These are phyloP conservation scores for Holacanthus passer DNA, from an alignment of 2,113 vertebrate genomes.

Conservation along the genomic window DNA sequence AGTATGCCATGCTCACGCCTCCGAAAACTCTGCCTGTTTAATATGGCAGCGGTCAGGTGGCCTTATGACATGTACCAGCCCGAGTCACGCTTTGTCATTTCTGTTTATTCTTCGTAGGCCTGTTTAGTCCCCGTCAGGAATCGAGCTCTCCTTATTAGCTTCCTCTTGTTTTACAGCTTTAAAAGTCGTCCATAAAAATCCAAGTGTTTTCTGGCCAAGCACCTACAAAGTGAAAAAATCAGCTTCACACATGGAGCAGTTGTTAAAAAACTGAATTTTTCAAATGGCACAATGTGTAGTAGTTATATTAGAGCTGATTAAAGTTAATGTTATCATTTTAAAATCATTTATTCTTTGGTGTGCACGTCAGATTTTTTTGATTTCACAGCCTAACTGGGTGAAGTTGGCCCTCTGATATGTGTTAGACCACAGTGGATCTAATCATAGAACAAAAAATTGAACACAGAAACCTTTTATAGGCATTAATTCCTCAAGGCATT, in stretches of 20 bases:
- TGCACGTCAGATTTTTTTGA: neutral
- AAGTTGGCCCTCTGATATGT: neutral
- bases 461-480: neutral
- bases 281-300: too few species aligned
- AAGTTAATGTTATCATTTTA: too few species aligned
- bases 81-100: neutral
- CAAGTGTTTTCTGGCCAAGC: too few species aligned
- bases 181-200: too few species aligned
- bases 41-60: conserved; percentile 11
- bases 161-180: neutral
- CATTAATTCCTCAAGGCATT: conserved; percentile 38
- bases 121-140: neutral
- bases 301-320: too few species aligned
- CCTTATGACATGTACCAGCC: conserved; percentile 13
- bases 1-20: conserved; percentile 26
- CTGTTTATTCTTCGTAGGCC: neutral
- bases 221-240: too few species aligned
- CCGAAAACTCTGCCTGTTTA: conserved; percentile 27
- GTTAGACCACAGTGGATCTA: neutral
- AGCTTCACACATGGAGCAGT: too few species aligned
- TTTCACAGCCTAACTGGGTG: neutral
- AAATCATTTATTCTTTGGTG: too few species aligned
- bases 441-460: neutral
- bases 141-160: neutral
- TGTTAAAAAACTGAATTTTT: too few species aligned